Evolutionary conservation across 2,888 invertebrate species (phyloP).

Genomic region (Amiota minor): DNA sequence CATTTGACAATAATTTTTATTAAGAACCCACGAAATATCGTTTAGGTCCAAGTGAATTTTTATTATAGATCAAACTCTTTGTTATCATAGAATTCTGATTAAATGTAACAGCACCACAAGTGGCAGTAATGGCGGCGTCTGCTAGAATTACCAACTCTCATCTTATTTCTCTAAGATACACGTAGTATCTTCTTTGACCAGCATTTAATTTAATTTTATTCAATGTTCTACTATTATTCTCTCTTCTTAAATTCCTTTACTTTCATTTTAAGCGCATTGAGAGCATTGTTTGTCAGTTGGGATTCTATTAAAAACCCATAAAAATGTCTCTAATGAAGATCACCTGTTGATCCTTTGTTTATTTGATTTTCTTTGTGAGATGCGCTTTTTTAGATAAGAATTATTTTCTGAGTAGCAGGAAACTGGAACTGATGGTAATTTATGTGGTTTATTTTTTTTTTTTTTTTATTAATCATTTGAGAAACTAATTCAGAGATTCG

Average conservation of each 20-base stretch:
- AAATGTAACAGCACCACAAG: background rate
- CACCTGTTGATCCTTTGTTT: constrained; percentile 66
- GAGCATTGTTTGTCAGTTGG: background rate
- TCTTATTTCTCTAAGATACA: background rate
- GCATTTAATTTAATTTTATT: constrained; percentile 23
- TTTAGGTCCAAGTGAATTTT: constrained; percentile 26
- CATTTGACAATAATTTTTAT: constrained; percentile 46
- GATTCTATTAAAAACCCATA: constrained; percentile 62
- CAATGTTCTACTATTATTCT: constrained; percentile 47
- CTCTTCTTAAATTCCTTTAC: background rate
- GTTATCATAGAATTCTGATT: background rate
- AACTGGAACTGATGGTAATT: too few relatives aligned
- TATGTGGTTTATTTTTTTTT: too few relatives aligned
- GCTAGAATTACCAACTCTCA: background rate
- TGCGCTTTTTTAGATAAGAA: constrained; percentile 21
- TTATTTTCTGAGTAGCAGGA: too few relatives aligned
- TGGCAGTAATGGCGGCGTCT: constrained; percentile 11
- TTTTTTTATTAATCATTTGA: too few relatives aligned
- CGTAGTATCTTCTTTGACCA: constrained; percentile 8
- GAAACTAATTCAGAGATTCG: too few relatives aligned
- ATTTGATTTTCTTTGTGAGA: constrained; percentile 6
- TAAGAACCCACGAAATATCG: constrained; percentile 36
- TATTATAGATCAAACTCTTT: background rate
- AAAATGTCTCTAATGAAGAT: constrained; percentile 60
- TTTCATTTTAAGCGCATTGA: background rate